phyloP scores from a whole-genome alignment of 2,888 invertebrate genomes.

The Rhagonycha fulva region DNA sequence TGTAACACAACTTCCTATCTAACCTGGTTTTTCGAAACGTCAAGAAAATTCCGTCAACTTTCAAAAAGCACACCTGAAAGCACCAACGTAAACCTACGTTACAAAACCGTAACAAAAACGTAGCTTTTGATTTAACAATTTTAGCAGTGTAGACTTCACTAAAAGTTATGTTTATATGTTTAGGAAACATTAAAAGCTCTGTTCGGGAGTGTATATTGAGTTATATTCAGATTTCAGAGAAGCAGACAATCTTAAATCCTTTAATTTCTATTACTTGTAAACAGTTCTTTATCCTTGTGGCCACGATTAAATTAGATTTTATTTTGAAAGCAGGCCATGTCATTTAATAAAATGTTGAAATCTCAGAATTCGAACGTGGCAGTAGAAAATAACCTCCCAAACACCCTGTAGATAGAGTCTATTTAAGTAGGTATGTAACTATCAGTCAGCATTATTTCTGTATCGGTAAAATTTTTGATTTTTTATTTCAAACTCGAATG shows the following conservation, averaged over 20 bases:
- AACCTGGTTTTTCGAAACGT: neutral
- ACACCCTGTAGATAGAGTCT: neutral
- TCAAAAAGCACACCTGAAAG: fast-evolving
- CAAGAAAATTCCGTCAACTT: neutral
- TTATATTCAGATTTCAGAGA: constrained; percentile 48
- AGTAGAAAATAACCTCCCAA: neutral
- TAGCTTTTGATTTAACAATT: neutral
- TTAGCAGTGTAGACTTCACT: constrained; percentile 36
- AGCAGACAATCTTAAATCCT: constrained; percentile 39
- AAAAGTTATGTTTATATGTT: constrained; percentile 40
- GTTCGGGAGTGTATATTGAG: constrained; percentile 44
- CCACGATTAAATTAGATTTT: constrained; percentile 26
- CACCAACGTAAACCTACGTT: too few relatives aligned
- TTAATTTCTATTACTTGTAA: constrained; percentile 31
- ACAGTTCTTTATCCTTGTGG: constrained; percentile 36
- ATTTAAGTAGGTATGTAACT: neutral
- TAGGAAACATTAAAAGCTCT: constrained; percentile 44
- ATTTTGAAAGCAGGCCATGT: neutral
- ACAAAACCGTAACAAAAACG: neutral
- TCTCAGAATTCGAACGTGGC: too few relatives aligned
- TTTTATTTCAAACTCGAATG: neutral
- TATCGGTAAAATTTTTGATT: neutral
- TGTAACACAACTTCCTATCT: neutral
- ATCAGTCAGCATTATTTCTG: neutral
- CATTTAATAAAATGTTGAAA: neutral